Evolutionary conservation across 2,888 invertebrate species (phyloP), one percentile per base, ranked within the genome.

Genomic region (Ectemnius continuus): DNA sequence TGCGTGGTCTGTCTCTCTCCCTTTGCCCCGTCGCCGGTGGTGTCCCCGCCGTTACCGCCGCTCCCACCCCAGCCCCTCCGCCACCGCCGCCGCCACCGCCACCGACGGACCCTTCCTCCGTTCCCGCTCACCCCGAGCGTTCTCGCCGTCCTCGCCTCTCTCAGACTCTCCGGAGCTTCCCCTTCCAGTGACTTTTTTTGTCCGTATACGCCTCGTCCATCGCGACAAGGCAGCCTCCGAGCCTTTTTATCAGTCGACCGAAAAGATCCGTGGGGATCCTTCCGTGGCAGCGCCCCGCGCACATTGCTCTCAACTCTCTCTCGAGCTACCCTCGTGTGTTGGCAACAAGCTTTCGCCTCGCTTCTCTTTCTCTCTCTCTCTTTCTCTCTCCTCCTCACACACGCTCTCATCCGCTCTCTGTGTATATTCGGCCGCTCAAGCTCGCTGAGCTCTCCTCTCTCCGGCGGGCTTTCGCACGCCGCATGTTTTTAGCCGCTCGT

Each of bases 211-310:
- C 80, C 80, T 83, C 78, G 82, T 81, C 79, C 84, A 82, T 84
- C 81, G 78, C 81, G 82, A 79, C 83, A 79, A 84, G 78, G 74
- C 79, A 85, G 82, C 84, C 83, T 84, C 81, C 82, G 79, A 81
- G 81, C 81, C 81, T 87, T 87, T 88, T 88, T 87, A 88, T 87
- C 87, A 85, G 84, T 83, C 83, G 79, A 83, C 83, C 86, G 79
- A 87, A 85, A 88, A 87, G 83, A 81, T 84, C 84, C 82, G 83
- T 80, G 78, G 82, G 81, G 82, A 84, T 85, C 80, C 78, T 83
- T 81, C 76, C 78, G 64, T 68, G 57, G 72, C 74, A 75, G 74
- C 78, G 66, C 78, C 75, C 71, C 73, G 70, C 73, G 73, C 60
- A 65, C 36, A 36, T 36, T 36, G 36, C 36, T 36, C 36, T 36